Evolutionary conservation across 1,140 invertebrate genomes (phyloP).

Genomic region (Magallana gigas): DNA sequence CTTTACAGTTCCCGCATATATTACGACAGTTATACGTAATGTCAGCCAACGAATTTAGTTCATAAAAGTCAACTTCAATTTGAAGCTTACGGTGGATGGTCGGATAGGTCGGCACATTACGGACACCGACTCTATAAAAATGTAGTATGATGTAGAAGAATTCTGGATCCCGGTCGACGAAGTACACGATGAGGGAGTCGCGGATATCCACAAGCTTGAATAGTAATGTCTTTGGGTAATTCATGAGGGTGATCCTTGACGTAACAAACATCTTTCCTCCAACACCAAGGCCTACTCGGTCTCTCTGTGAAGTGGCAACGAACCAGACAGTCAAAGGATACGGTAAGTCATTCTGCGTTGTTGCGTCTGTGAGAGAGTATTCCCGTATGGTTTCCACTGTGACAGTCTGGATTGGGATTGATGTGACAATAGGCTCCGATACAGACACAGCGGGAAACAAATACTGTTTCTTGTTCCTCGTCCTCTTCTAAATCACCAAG

Average conservation of each 20-base stretch:
- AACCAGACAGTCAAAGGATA: too few species aligned
- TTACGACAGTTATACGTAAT: not conserved
- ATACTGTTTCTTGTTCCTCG: not conserved
- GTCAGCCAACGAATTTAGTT: not conserved
- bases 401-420: not conserved
- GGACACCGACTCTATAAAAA: not conserved
- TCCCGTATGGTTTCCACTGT: not conserved
- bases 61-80: slow-evolving; percentile 3
- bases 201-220: not conserved
- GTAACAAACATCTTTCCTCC: not conserved
- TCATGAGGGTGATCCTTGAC: not conserved
- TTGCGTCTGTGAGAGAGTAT: not conserved
- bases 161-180: not conserved
- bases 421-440: not conserved
- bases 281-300: not conserved
- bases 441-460: not conserved
- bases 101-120: not conserved
- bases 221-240: not conserved
- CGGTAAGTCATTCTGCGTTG: not conserved
- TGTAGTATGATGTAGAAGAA: not conserved
- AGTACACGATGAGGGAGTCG: not conserved
- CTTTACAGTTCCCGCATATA: too few species aligned
- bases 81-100: not conserved
- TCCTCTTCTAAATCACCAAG: not conserved
- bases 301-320: not conserved